Conservation (phyloP, 1,140 invertebrate genomes). For the Holotrichia oblita region DNA sequence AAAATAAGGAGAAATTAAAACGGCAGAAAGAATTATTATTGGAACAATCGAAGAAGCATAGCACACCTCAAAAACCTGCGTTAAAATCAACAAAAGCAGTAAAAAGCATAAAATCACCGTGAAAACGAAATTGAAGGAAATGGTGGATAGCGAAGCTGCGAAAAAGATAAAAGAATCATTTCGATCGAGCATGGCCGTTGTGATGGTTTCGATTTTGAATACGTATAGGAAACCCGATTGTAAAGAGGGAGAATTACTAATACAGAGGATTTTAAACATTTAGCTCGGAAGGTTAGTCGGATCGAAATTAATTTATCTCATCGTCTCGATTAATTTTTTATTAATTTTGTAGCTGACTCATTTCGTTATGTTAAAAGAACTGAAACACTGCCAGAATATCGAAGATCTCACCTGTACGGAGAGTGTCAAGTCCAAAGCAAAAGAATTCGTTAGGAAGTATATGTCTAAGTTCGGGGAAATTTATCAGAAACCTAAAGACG, state of each 20-base stretch:
- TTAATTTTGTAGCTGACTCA: conserved; percentile 81
- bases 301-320: conserved; percentile 32
- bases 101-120: conserved; percentile 47
- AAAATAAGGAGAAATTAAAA: conserved; percentile 81
- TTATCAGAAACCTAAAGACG: conserved; percentile 66
- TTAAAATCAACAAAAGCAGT: conserved; percentile 58
- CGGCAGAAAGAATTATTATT: conserved; percentile 70
- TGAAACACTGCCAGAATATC: conserved; percentile 89
- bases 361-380: conserved; percentile 95
- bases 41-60: conserved; percentile 56
- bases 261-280: conserved; percentile 94
- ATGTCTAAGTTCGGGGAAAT: conserved; percentile 91
- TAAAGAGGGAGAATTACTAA: conserved; percentile 82
- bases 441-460: conserved; percentile 95
- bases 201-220: conserved; percentile 90
- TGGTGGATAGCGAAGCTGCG: conserved; percentile 64
- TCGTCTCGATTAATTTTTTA: conserved; percentile 8
- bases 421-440: conserved; percentile 91
- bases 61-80: conserved; percentile 44
- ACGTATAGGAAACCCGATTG: conserved; percentile 88
- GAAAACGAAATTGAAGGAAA: conserved; percentile 56
- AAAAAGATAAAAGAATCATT: conserved; percentile 88
- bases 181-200: conserved; percentile 85
- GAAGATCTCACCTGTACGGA: conserved; percentile 91
- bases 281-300: conserved; percentile 86